A percentile compares a stretch with the other conserved stretches of the same genome.
Conservation (phyloP, 2,888 invertebrate species). For the Zygothrica quintamaculata region DNA sequence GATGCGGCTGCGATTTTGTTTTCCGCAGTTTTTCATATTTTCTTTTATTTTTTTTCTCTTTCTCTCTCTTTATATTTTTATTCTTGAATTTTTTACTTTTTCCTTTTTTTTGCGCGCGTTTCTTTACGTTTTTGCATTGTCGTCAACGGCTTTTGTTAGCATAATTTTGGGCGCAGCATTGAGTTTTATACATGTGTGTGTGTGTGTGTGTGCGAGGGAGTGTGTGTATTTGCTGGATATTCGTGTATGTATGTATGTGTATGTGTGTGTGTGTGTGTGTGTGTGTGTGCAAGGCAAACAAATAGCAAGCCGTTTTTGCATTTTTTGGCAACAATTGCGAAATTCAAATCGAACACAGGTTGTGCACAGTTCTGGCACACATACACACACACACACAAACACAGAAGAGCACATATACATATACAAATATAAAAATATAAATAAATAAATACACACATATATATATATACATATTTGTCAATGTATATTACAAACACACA, state of each 20-base stretch:
- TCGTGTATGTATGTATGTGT: neutral
- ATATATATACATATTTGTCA: conserved; percentile 13
- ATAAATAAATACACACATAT: neutral
- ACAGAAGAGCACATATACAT: conserved; percentile 5
- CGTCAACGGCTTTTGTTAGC: conserved; percentile 69
- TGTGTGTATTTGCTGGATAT: conserved; percentile 8
- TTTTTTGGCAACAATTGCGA: conserved; percentile 64
- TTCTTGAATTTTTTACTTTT: conserved; percentile 10
- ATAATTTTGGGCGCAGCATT: conserved; percentile 63
- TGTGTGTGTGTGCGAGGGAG: conserved; percentile 6
- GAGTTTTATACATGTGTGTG: conserved; percentile 18
- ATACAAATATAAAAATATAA: neutral
- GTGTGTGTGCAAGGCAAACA: conserved; percentile 47
- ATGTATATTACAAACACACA: conserved; percentile 50
- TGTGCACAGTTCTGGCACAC: conserved; percentile 32
- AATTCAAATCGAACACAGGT: conserved; percentile 66
- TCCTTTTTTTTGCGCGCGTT: conserved; percentile 28
- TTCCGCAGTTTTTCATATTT: conserved; percentile 20
- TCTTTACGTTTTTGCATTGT: conserved; percentile 29
- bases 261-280: conserved; percentile 18
- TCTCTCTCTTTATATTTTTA: conserved; percentile 20
- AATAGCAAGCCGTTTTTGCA: conserved; percentile 45
- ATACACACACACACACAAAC: conserved; percentile 27
- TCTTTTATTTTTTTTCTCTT: conserved; percentile 14
- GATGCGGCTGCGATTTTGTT: conserved; percentile 52